These are phyloP conservation scores for Zophobas atratus DNA, from an alignment of 1,140 invertebrate species.

Conservation along the genomic window DNA sequence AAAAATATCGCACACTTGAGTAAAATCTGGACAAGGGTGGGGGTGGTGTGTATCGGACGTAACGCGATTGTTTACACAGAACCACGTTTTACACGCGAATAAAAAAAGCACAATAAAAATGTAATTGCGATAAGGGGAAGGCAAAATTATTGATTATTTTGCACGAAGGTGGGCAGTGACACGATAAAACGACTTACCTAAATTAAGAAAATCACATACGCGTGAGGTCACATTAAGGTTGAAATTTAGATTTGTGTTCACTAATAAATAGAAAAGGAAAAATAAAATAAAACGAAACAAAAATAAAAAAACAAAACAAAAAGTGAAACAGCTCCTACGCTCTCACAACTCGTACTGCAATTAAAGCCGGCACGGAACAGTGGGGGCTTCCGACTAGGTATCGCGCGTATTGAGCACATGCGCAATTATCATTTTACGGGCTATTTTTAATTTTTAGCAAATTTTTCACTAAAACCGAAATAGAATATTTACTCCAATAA, in stretches of 20 bases:
- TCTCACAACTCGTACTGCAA: conserved; percentile 29
- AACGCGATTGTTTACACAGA: not conserved
- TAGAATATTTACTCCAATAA: conserved; percentile 37
- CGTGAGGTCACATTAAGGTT: conserved; percentile 1
- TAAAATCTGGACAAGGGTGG: conserved; percentile 13
- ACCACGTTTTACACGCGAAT: not conserved
- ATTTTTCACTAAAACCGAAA: conserved; percentile 37
- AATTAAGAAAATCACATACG: conserved; percentile 10
- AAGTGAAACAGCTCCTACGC: conserved; percentile 38
- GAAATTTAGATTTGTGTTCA: not conserved
- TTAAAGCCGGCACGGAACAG: conserved; percentile 31
- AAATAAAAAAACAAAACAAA: conserved; percentile 42
- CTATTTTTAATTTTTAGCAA: conserved; percentile 43
- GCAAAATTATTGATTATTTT: conserved; percentile 40
- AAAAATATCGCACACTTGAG: conserved; percentile 14
- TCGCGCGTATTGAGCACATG: conserved; percentile 27
- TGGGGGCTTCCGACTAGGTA: conserved; percentile 33
- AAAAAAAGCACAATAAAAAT: conserved; percentile 26
- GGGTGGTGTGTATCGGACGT: not conserved
- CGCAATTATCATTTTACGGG: conserved; percentile 22
- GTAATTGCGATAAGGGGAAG: conserved; percentile 17
- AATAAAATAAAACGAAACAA: conserved; percentile 23
- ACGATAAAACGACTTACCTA: conserved; percentile 21
- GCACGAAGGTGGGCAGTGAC: conserved; percentile 6
- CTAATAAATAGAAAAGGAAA: conserved; percentile 36